These are phyloP conservation scores for Sebastiscus albofasciatus DNA, from an alignment of 2,797 vertebrate genomes.

Conservation along the genomic window DNA sequence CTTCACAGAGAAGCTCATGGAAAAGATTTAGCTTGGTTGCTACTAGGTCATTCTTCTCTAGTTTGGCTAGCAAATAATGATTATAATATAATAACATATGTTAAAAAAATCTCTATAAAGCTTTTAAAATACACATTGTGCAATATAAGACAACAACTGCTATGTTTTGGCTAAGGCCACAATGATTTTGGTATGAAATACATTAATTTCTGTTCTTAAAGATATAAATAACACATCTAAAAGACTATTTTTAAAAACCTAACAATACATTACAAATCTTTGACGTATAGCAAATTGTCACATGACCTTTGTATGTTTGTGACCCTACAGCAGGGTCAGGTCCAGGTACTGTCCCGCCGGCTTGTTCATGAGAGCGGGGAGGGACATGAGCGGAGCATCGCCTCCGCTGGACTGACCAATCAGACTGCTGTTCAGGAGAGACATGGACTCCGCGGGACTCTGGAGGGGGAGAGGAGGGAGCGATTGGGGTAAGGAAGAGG, in stretches of 20 bases:
- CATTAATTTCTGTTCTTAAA: slow-evolving; percentile 78
- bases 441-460: slow-evolving; percentile 75
- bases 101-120: slow-evolving; percentile 75
- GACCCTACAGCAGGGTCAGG: slow-evolving; percentile 77
- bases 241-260: slow-evolving; percentile 62
- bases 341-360: slow-evolving; percentile 75
- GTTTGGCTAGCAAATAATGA: slow-evolving; percentile 63
- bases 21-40: slow-evolving; percentile 53
- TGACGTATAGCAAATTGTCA: slow-evolving; percentile 50
- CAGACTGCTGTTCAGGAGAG: slow-evolving; percentile 78
- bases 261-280: slow-evolving; percentile 66
- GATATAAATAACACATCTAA: slow-evolving; percentile 84
- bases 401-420: slow-evolving; percentile 73
- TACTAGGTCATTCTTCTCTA: slow-evolving; percentile 65
- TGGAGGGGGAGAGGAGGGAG: slow-evolving; percentile 47
- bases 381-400: slow-evolving; percentile 73
- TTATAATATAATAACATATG: slow-evolving; percentile 60
- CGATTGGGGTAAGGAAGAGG: slow-evolving; percentile 2
- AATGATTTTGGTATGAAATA: slow-evolving; percentile 83
- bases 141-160: slow-evolving; percentile 81
- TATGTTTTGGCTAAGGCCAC: slow-evolving; percentile 76
- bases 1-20: slow-evolving; percentile 70
- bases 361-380: slow-evolving; percentile 80
- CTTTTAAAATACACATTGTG: slow-evolving; percentile 83
- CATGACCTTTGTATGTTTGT: slow-evolving; percentile 53